phyloP scores from a whole-genome alignment of 2,888 invertebrate genomes.

The Hypomecis punctinalis region DNA sequence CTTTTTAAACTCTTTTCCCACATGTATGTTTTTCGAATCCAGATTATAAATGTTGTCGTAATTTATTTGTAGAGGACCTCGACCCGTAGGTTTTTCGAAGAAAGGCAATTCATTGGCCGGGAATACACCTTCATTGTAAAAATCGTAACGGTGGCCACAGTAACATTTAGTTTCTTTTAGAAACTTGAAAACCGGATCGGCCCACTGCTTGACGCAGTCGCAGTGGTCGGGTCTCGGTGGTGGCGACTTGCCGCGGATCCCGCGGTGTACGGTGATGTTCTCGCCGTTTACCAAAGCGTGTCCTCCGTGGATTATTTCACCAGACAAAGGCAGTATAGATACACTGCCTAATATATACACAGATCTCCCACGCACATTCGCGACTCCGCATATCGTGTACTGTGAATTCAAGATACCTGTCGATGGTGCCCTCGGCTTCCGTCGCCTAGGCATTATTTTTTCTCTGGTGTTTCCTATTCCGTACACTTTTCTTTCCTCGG shows the following conservation, averaged over 20 bases:
- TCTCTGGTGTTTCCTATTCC: conserved; percentile 52
- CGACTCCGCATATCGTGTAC: conserved; percentile 69
- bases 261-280: conserved; percentile 66
- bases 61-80: conserved; percentile 60
- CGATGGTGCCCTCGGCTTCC: conserved; percentile 59
- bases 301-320: conserved; percentile 75
- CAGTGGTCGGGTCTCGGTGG: conserved; percentile 59
- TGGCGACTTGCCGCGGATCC: conserved; percentile 59
- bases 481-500: conserved; percentile 63
- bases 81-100: conserved; percentile 66
- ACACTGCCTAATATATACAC: conserved; percentile 65
- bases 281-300: conserved; percentile 52
- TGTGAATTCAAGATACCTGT: conserved; percentile 66
- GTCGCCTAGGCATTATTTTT: conserved; percentile 46
- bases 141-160: conserved; percentile 72
- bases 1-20: conserved; percentile 69
- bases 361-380: conserved; percentile 57
- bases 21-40: conserved; percentile 59
- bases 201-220: conserved; percentile 69
- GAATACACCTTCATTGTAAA: conserved; percentile 65
- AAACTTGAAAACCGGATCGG: conserved; percentile 61
- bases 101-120: conserved; percentile 65
- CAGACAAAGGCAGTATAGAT: conserved; percentile 59
- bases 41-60: conserved; percentile 71
- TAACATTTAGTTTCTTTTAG: conserved; percentile 66